Conservation (phyloP, 37 sponge, comb jelly and placozoan genomes). For the Theonella swinhoei region DNA sequence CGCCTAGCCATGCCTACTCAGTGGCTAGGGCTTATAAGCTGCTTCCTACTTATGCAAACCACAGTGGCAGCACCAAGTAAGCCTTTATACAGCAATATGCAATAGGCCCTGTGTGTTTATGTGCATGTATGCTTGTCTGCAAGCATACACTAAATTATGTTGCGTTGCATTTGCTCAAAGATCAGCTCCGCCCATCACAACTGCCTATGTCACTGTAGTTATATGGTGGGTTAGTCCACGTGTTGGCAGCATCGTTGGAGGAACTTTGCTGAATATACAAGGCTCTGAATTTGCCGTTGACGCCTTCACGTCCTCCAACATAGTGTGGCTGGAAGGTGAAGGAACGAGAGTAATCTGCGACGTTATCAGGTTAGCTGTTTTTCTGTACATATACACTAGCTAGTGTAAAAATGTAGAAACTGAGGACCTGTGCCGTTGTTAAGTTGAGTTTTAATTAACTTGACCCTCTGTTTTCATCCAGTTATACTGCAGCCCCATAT, state of each 20-base stretch:
- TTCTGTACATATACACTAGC: no score
- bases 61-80: no score
- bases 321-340: not conserved
- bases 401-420: not conserved
- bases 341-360: not conserved
- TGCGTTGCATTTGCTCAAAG: no score
- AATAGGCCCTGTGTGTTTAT: no score
- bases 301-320: not conserved
- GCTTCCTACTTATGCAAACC: no score
- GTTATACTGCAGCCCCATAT: slow-evolving; percentile 18
- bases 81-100: no score
- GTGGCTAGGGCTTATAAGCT: no score
- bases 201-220: not conserved
- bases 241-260: not conserved
- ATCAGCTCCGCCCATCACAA: no score
- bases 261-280: not conserved
- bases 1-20: no score
- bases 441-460: no score
- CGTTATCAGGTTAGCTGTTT: not conserved
- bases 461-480: not conserved
- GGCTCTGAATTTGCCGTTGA: not conserved
- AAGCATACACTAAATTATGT: no score
- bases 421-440: not conserved
- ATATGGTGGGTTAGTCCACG: not conserved
- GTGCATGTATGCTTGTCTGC: no score